Conservation (phyloP, 2,888 invertebrate species). For the Morpho achilles region DNA sequence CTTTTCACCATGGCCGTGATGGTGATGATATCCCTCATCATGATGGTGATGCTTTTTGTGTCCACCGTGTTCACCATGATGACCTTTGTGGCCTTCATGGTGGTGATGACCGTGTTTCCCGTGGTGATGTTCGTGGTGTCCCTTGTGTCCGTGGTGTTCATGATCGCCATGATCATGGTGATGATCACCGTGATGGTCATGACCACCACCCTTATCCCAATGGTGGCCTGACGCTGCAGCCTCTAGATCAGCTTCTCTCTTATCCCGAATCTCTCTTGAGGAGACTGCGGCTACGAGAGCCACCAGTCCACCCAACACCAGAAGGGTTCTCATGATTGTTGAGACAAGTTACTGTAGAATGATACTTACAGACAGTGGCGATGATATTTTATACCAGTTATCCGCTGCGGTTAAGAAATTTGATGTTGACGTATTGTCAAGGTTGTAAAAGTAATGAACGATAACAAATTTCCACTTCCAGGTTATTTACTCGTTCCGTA, state of each 20-base stretch:
- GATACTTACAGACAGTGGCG: slow-evolving; percentile 48
- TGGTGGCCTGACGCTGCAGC: slow-evolving; percentile 66
- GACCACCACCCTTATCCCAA: slow-evolving; percentile 85
- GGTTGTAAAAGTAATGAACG: slow-evolving; percentile 41
- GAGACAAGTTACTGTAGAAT: slow-evolving; percentile 53
- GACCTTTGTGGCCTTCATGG: slow-evolving; percentile 81
- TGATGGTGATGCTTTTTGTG: slow-evolving; percentile 84
- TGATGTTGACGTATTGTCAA: slow-evolving; percentile 50
- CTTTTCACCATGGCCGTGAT: slow-evolving; percentile 83
- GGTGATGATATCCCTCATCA: slow-evolving; percentile 82
- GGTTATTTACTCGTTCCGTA: slow-evolving; percentile 14
- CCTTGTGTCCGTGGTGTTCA: slow-evolving; percentile 66
- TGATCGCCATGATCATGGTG: slow-evolving; percentile 89
- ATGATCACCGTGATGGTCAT: slow-evolving; percentile 87
- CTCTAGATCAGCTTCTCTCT: slow-evolving; percentile 73
- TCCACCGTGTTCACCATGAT: slow-evolving; percentile 81
- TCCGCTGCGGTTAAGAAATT: slow-evolving; percentile 53
- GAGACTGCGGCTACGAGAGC: slow-evolving; percentile 70
- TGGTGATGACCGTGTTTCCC: slow-evolving; percentile 87
- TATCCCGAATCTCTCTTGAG: slow-evolving; percentile 70
- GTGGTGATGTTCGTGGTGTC: slow-evolving; percentile 82
- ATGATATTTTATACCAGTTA: slow-evolving; percentile 65
- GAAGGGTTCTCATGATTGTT: slow-evolving; percentile 57
- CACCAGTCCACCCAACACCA: slow-evolving; percentile 61
- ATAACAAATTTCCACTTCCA: slow-evolving; percentile 52